Percentiles rank a stretch among this genome's conserved stretches.
Evolutionary conservation across 2,797 vertebrate genomes (phyloP).

Genomic region (Linurgus olivaceus): DNA sequence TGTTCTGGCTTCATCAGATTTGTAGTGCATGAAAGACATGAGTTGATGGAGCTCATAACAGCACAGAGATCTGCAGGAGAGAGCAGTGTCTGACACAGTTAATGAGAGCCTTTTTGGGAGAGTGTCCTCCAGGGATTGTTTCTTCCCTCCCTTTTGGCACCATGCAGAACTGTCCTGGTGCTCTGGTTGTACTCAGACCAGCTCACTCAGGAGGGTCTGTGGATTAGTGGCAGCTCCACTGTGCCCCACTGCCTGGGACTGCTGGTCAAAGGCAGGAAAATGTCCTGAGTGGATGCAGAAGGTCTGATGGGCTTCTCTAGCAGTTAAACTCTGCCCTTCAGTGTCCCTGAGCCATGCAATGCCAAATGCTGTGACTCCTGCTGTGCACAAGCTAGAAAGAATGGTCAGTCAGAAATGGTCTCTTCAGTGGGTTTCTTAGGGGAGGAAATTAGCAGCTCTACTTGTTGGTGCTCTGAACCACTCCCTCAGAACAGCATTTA

Average conservation of each 20-base stretch:
- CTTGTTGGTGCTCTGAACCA: background rate
- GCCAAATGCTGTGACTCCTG: background rate
- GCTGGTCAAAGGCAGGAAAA: background rate
- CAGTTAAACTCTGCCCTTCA: background rate
- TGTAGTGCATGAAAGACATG: background rate
- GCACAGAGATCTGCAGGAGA: background rate
- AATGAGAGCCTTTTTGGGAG: background rate
- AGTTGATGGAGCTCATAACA: background rate
- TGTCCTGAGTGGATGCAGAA: background rate
- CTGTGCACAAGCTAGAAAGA: background rate
- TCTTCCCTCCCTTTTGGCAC: background rate
- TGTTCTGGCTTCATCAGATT: background rate
- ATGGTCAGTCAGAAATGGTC: background rate
- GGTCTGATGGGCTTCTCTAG: background rate
- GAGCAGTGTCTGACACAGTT: fast-evolving
- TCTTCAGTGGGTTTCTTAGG: background rate
- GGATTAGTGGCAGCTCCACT: background rate
- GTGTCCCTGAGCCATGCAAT: background rate
- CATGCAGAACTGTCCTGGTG: background rate
- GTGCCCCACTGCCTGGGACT: background rate
- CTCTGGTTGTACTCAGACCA: background rate
- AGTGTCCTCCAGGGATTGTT: background rate
- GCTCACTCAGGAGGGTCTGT: fast-evolving
- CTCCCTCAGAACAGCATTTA: background rate
- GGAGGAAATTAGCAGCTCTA: background rate